A percentile compares a stretch with the other conserved stretches of the same genome.
These are phyloP conservation scores for Aplochiton taeniatus DNA, from an alignment of 2,797 vertebrate species.

Conservation along the genomic window DNA sequence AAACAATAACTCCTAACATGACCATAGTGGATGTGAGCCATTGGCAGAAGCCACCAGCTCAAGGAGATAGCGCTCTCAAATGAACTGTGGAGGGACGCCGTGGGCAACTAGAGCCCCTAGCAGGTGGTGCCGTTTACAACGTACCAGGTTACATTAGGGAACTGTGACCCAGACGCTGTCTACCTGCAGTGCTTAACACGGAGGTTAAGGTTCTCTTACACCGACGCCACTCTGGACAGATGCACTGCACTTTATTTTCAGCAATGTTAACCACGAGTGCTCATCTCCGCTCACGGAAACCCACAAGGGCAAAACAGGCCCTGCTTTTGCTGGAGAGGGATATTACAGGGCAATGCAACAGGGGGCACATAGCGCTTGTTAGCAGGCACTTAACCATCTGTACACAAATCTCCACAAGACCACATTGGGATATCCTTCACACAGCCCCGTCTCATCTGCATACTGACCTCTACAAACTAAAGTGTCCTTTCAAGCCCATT, in stretches of 20 bases:
- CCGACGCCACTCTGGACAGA: constrained; percentile 42
- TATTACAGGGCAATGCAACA: constrained; percentile 63
- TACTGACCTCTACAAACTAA: constrained; percentile 76
- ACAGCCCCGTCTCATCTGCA: constrained; percentile 70
- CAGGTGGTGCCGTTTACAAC: background rate
- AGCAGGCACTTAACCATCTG: constrained; percentile 81
- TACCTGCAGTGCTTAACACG: constrained; percentile 12
- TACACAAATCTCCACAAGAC: constrained; percentile 66
- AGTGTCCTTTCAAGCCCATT: constrained; percentile 67
- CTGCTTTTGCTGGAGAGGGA: constrained; percentile 46
- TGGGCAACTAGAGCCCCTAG: background rate
- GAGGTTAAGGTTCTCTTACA: constrained; percentile 33
- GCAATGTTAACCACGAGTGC: constrained; percentile 51
- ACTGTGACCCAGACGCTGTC: background rate
- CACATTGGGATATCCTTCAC: constrained; percentile 53
- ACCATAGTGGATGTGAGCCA: constrained; percentile 1
- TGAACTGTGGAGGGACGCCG: background rate
- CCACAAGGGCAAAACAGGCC: constrained; percentile 43
- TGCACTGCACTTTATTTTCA: constrained; percentile 51
- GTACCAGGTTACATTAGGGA: constrained; percentile 6
- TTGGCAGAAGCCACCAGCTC: background rate
- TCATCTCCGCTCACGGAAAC: constrained; percentile 47
- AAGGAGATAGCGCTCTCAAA: constrained; percentile 3
- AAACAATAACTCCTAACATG: background rate
- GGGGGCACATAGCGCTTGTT: constrained; percentile 70